Evolutionary conservation across 2,113 vertebrate species (phyloP), one percentile per base, ranked within the genome.

Genomic region (Neogobius melanostomus): DNA sequence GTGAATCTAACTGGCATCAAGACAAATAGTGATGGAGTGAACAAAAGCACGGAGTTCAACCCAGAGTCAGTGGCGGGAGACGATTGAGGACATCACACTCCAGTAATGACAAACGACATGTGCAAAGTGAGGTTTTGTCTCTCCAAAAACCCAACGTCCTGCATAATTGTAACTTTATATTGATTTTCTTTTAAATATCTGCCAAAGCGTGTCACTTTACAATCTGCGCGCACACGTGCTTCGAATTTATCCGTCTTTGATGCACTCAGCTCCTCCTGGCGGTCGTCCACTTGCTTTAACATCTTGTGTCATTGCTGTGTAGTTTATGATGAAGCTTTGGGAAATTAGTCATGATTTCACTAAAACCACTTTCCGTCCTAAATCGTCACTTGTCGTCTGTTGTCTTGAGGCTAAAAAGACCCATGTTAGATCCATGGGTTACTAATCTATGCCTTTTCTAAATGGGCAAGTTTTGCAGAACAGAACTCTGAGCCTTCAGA

Each of bases 71-170:
- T 75, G 3, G 16, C 70, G 36, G 63, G 66, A 77, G 77, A 87
- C 75, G 80, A 70, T 75, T 65, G 71, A 80, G 70, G 65, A 77
- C 68, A 60, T 69, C 43, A 66, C 76, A 63, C 45, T 64, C 59
- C 75, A 76, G 69, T 75, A 68, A 84, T 90, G 77, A 89, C 74
- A 82, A 83, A 84, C 51, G 66, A 47, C 65, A 1, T 8, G 49
- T 57, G 62, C 79, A 64, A 85, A 84, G 68, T 64, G 65, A 68
- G 64, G 68, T 71, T 77, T 75, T 79, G 72, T 79, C 72, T 62
- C 63, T 5, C 72, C 59, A 59, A 15, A 51, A 56, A 36, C 28
- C 51, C 17, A 8, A 50, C 68, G 46, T 62, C 64, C 28, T 63
- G 36, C 51, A 52, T 78, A 76, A 77, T 73, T 73, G 64, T 72